Base-by-base conservation (phyloP, 2,113 vertebrate species). In the Hyaena hyaena region DNA sequence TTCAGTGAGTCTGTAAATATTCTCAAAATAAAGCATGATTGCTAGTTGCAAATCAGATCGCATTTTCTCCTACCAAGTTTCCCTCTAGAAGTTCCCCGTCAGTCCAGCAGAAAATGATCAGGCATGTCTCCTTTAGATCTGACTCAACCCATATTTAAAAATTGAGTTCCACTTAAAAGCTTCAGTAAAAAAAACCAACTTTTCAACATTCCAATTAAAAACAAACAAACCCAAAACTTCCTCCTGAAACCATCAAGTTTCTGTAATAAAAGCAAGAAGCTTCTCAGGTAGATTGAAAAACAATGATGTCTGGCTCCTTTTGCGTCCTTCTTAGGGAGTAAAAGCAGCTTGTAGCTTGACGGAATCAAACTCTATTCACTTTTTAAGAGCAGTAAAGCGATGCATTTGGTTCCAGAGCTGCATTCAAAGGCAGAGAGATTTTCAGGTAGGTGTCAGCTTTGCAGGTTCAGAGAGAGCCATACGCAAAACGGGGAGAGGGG, bases 1-100 rank as follows among this genome's bases (percentile, higher is more conserved):
- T 97, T 93, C 97, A 95, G 66, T 58, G 85, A 97, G 88, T 97
- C 98, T 96, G 97, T 95, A 96, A 96, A 97, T 98, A 98, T 88
- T 97, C 94, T 82, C 76, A 48, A 76, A 97, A 95, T 68, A 96
- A 90, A 97, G 53, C 90, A 87, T 81, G 91, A 87, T 74, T 87
- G 93, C 87, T 87, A 96, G 90, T 80, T 97, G 83, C 96, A 96
- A 94, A 87, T 55, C n/a, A 48, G 65, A 71, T 93, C 55, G 89
- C 74, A 94, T 94, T 94, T 88, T 93, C 93, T 97, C 95, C 79
- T 45, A 39, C 53, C 92, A 98, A 98, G 95, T 98, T 98, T 95
- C 55, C 90, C 96, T 97, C 93, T 86, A 85, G 93, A 85, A 74
- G 48, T 65, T 89, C 31, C 96, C 71, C 53, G 45, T 79, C 77